Conservation (phyloP, 92 coral and sea anemone species). For the Bergia puertoricense region DNA sequence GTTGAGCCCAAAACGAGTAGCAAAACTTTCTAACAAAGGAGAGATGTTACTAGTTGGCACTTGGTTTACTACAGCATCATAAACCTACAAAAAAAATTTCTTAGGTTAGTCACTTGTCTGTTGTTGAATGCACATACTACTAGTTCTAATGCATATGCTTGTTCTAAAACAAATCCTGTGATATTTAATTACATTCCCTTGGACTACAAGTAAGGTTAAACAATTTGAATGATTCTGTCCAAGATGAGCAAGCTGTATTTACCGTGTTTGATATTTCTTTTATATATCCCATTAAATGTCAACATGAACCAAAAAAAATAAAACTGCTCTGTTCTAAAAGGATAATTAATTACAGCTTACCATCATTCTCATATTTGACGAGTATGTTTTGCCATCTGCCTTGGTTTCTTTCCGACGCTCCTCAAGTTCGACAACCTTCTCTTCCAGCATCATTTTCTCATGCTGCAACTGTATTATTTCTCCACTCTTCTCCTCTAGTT, state of each 20-base stretch:
- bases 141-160: background rate
- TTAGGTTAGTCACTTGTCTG: background rate
- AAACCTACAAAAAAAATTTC: background rate
- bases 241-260: too few relatives aligned
- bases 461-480: background rate
- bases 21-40: slow-evolving; percentile 5
- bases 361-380: background rate
- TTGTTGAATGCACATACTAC: background rate
- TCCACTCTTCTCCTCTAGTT: background rate
- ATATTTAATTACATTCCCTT: background rate
- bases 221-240: too few relatives aligned
- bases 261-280: too few relatives aligned
- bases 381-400: background rate
- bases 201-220: too few relatives aligned
- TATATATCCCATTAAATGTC: too few relatives aligned
- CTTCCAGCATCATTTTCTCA: background rate
- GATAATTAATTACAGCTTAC: background rate
- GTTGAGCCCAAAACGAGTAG: background rate
- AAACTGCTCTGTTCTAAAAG: background rate
- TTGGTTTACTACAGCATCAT: background rate
- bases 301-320: background rate
- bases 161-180: background rate
- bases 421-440: background rate
- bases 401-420: too few relatives aligned
- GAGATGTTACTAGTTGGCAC: background rate